Evolutionary conservation across 2,888 invertebrate species (phyloP).

Genomic region (Creontiades dilutus): DNA sequence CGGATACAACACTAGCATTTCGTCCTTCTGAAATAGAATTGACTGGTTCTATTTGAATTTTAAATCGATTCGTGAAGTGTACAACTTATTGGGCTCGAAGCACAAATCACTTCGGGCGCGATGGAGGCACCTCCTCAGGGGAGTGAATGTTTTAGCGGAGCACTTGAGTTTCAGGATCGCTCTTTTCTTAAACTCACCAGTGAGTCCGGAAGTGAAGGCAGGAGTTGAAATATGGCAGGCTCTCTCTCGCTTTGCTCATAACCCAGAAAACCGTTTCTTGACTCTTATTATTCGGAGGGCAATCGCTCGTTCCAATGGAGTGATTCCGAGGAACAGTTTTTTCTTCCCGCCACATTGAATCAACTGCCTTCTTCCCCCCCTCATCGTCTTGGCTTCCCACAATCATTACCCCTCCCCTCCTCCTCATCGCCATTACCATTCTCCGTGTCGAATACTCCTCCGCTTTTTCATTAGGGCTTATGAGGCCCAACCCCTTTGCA

Average conservation of each 20-base stretch:
- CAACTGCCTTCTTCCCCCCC: not conserved
- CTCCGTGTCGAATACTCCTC: not conserved
- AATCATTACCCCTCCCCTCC: no score
- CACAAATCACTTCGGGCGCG: not conserved
- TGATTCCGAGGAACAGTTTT: conserved; percentile 15
- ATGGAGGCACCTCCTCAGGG: no score
- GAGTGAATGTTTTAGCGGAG: not conserved
- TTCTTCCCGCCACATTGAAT: conserved; percentile 22
- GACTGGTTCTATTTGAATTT: no score
- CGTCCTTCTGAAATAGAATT: no score
- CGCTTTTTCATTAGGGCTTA: not conserved
- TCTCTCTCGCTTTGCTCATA: not conserved
- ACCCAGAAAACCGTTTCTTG: conserved; percentile 17
- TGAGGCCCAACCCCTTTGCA: not conserved
- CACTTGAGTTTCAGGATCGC: no score
- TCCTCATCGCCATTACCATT: no score
- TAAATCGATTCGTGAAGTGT: no score
- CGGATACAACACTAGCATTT: no score
- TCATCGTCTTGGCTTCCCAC: no score
- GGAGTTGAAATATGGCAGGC: not conserved
- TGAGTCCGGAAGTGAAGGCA: not conserved
- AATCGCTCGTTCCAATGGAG: conserved; percentile 22
- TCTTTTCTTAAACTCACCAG: conserved; percentile 18
- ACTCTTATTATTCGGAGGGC: conserved; percentile 19
- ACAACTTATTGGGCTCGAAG: no score